A percentile compares a stretch with the other conserved stretches of the same genome.
phyloP scores from a whole-genome alignment of 30 jellyfish, hydroid and myxozoan genomes.

The Aurelia sp. region DNA sequence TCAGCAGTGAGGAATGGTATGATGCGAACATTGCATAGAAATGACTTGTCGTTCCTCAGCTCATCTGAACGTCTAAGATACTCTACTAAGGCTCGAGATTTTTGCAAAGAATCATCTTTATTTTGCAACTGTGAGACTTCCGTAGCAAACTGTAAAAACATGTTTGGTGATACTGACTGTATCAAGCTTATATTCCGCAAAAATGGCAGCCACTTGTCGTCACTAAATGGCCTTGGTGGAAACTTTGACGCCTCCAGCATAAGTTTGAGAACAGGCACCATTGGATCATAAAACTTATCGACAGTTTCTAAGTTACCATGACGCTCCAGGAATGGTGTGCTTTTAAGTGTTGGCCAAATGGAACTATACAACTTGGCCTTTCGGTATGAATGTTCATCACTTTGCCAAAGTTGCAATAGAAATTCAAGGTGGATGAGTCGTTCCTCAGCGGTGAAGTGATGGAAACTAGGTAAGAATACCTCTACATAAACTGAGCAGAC shows the following conservation, averaged over 20 bases:
- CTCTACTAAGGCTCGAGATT: slow-evolving; percentile 37
- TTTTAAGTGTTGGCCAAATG: neutral
- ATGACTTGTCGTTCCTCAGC: neutral
- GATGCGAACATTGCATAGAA: neutral
- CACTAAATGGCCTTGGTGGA: slow-evolving; percentile 50
- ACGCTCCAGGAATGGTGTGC: slow-evolving; percentile 30
- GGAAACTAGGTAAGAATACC: slow-evolving; percentile 4
- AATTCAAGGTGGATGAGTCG: slow-evolving; percentile 45
- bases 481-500: neutral
- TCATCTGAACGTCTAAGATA: slow-evolving; percentile 7
- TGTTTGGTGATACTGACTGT: slow-evolving; percentile 1
- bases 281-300: slow-evolving; percentile 62
- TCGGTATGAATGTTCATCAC: neutral
- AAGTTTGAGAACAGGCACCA: slow-evolving; percentile 4
- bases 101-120: slow-evolving; percentile 1
- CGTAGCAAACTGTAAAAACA: slow-evolving; percentile 57
- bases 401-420: slow-evolving; percentile 5
- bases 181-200: slow-evolving; percentile 53
- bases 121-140: slow-evolving; percentile 18
- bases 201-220: slow-evolving; percentile 48
- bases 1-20: slow-evolving; percentile 46
- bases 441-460: neutral
- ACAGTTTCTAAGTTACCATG: slow-evolving; percentile 17
- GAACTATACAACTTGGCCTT: too few relatives aligned
- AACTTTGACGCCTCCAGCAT: slow-evolving; percentile 47